phyloP scores from a whole-genome alignment of 2,797 vertebrate species.

The Clamator glandarius region DNA sequence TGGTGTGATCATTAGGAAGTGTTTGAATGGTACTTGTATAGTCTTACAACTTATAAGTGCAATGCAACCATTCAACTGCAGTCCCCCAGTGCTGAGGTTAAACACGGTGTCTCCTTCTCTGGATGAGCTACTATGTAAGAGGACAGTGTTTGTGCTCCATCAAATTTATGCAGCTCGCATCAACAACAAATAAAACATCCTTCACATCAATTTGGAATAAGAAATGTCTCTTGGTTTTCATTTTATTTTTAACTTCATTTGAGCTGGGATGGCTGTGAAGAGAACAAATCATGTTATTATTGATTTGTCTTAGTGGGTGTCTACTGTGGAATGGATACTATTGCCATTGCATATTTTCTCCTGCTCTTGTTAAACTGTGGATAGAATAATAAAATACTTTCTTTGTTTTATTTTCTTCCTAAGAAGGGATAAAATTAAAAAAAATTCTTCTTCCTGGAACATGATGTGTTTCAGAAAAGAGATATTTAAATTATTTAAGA shows the following conservation, averaged over 20 bases:
- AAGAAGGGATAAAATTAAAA: constrained; percentile 5
- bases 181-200: background rate
- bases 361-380: background rate
- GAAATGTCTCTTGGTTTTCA: background rate
- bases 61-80: background rate
- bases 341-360: background rate
- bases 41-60: background rate
- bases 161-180: no score
- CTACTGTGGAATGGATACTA: background rate
- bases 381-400: background rate
- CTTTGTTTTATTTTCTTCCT: background rate
- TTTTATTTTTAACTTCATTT: constrained; percentile 22
- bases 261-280: background rate
- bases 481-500: constrained; percentile 40
- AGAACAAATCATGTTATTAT: background rate
- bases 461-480: background rate
- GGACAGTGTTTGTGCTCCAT: background rate
- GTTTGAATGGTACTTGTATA: background rate
- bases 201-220: background rate
- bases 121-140: background rate
- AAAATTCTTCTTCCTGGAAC: constrained; percentile 1
- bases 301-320: background rate
- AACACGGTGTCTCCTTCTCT: rapidly evolving
- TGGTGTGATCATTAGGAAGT: background rate
- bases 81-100: background rate